Evolutionary conservation across 2,888 invertebrate species (phyloP), one percentile per base, ranked within the genome.

Genomic region (Lithodes maja): DNA sequence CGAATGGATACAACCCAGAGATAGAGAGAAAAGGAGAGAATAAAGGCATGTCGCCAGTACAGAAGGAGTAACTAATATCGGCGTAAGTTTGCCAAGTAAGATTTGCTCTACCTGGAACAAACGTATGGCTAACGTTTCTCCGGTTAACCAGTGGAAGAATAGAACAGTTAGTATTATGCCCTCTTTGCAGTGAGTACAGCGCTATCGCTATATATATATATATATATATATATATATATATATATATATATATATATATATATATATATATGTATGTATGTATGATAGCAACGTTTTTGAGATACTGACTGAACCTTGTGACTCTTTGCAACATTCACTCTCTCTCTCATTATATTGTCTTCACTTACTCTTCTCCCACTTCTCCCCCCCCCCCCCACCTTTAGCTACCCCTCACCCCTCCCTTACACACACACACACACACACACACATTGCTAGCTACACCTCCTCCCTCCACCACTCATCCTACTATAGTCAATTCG

Each of bases 221-320:
- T 17, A 74, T 74, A 33, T 33, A n/a, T 75, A 75, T 33, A 17
- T 75, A 75, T 33, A n/a, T 75, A 7, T 33, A 75, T 75, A 75
- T 33, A 75, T 75, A 75, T 33, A 75, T 75, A 75, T 33, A 75
- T 75, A 75, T 75, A 75, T 75, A 75, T 75, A 75, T 75, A 75
- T 75, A 75, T 75, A 75, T 75, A 75, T 75, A 75, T 75, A 75
- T 75, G 33, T 75, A 75, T 75, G 33, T 75, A 75, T 75, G 33
- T 75, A 75, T 75, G 33, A 75, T 75, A 75, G 9, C n/a, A 33
- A 75, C 49, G 33, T 75, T 33, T 75, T 75, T 75, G 7, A 7
- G 17, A 71, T 12, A 77, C 9, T 50, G 33, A 77, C n/a, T 15
- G 7, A 3, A 3, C 3, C n/a, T 9, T 15, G 3, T 74, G 3